Conservation (phyloP, 2,888 invertebrate genomes). For the Harpagoxenus sublaevis region DNA sequence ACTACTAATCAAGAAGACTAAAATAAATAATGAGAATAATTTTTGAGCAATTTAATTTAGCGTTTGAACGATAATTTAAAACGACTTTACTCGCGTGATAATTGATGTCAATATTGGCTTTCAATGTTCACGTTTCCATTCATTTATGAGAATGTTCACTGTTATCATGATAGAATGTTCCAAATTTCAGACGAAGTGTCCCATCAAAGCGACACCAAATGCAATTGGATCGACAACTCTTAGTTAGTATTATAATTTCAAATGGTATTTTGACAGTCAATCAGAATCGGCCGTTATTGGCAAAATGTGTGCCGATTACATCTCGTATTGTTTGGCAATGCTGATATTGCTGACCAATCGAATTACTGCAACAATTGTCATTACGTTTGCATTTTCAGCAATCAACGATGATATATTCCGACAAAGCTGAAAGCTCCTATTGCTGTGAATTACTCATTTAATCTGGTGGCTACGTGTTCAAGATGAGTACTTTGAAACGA, state of each 20-base stretch:
- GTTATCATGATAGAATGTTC: neutral
- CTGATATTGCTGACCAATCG: neutral
- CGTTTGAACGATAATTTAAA: neutral
- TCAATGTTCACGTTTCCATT: neutral
- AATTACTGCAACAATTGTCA: neutral
- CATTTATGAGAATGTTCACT: neutral
- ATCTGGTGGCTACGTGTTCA: neutral
- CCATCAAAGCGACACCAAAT: neutral
- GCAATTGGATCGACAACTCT: neutral
- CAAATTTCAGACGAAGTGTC: neutral
- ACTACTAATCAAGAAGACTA: neutral
- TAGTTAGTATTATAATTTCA: neutral
- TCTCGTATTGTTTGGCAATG: neutral
- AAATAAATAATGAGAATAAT: neutral
- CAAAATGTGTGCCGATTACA: neutral
- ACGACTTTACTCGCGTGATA: neutral
- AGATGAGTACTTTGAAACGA: neutral
- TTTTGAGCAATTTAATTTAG: neutral
- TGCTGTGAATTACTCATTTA: neutral
- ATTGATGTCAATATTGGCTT: neutral
- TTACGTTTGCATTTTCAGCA: constrained; percentile 17
- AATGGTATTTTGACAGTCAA: constrained; percentile 16
- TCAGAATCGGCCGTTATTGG: neutral
- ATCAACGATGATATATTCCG: constrained; percentile 7
- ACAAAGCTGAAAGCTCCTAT: neutral